Conservation (phyloP, 64 coral and sea anemone species). For the Montipora foliosa region DNA sequence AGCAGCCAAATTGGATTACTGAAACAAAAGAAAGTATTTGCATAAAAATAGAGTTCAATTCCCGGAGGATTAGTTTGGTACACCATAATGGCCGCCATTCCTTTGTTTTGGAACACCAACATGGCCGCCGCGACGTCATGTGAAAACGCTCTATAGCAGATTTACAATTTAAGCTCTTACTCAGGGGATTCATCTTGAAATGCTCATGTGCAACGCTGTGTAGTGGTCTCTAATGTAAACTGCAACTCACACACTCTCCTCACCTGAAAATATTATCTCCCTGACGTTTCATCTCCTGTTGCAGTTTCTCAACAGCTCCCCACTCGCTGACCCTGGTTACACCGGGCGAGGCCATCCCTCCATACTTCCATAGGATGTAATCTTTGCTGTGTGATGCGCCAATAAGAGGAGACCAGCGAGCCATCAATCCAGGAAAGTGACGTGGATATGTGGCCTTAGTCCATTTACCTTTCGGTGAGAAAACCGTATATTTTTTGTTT, state of each 20-base stretch:
- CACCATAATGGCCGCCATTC: too few relatives aligned
- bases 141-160: too few relatives aligned
- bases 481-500: not conserved
- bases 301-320: constrained; percentile 62
- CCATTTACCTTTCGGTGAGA: constrained; percentile 64
- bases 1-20: too few relatives aligned
- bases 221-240: not conserved
- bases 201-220: not conserved
- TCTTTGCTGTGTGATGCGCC: constrained; percentile 90
- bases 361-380: constrained; percentile 78
- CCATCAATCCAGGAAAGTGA: constrained; percentile 83
- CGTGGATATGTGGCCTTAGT: constrained; percentile 63
- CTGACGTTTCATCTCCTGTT: constrained; percentile 72
- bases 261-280: constrained; percentile 65
- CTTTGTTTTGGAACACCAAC: too few relatives aligned
- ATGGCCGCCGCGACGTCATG: too few relatives aligned
- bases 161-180: too few relatives aligned
- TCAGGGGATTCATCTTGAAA: too few relatives aligned
- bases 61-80: too few relatives aligned
- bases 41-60: too few relatives aligned
- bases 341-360: constrained; percentile 58
- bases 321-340: constrained; percentile 71
- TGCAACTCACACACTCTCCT: not conserved
- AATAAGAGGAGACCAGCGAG: constrained; percentile 86
- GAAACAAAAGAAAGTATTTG: too few relatives aligned